Evolutionary conservation across 2,797 vertebrate genomes (phyloP), one percentile per base, ranked within the genome.

Genomic region (Cossypha polioptera): DNA sequence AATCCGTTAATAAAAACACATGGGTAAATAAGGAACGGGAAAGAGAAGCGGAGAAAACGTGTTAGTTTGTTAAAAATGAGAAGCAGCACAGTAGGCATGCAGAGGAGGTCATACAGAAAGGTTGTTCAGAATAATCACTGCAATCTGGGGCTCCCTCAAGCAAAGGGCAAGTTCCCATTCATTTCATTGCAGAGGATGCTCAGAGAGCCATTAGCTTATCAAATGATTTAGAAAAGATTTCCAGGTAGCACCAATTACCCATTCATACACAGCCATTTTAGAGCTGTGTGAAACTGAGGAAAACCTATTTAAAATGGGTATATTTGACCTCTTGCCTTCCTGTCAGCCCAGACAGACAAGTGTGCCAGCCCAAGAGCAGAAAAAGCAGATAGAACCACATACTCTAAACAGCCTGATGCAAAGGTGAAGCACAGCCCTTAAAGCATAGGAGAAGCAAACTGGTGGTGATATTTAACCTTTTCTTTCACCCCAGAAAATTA

Each of bases 1-100:
- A 97, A 91, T 95, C 76, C 86, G 89, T 98, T 98, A 98, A 98
- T 98, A 85, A 58, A 80, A 96, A 96, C 96, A 96, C 95, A 59
- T 1, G 74, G 88, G 92, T 95, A 94, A 93, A 96, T 96, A 95
- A 86, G 95, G 79, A 96, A 95, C 8, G 93, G 94, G 94, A 96
- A 96, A 95, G 55, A 96, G 95, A 97, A 97, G 93, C 91, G 92
- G 71, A 96, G 79, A 73, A 95, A 96, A 86, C 2, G 4, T 53
- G 74, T 98, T 98, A 98, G 97, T 98, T 79, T 88, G 97, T 97
- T 98, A 98, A 92, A 88, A 86, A 86, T 8, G 31, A 85, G 83
- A 82, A 96, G 91, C 88, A 81, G 94, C 65, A 69, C 33, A 88
- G 86, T 40, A 73, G 86, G 91, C 94, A 69, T 84, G 89, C 94